Percentiles rank a stretch among this genome's conserved stretches.
Evolutionary conservation across 2,113 vertebrate genomes (phyloP).

Genomic region (Alectura lathami): DNA sequence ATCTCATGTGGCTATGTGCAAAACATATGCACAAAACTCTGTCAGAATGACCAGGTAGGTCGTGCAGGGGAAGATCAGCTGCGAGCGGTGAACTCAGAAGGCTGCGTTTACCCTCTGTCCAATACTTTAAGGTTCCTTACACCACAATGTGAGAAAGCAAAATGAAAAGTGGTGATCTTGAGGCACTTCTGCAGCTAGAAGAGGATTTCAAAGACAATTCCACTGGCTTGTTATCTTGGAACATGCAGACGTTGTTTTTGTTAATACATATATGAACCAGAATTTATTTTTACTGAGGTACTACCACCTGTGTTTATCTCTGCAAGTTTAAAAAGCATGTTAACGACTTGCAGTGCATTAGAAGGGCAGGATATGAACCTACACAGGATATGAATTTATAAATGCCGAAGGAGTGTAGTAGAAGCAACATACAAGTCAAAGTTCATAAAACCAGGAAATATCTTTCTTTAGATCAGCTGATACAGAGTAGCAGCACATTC

Average conservation of each 20-base stretch:
- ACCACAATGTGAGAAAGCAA: not conserved
- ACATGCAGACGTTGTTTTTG: not conserved
- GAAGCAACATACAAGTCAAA: conserved; percentile 22
- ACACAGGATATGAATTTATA: conserved; percentile 43
- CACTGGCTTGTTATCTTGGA: not conserved
- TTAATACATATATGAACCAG: not conserved
- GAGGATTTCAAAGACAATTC: not conserved
- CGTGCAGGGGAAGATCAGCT: not conserved
- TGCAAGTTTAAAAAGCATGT: not conserved
- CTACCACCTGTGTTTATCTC: not conserved
- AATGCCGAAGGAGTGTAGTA: conserved; percentile 6
- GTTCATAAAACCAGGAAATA: conserved; percentile 21
- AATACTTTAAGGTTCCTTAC: not conserved
- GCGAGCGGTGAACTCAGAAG: not conserved
- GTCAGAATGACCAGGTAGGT: not conserved
- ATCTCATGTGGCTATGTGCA: not conserved
- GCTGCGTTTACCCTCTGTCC: not conserved
- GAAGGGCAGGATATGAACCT: conserved; percentile 3
- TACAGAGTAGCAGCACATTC: not conserved
- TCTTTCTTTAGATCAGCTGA: conserved; percentile 1
- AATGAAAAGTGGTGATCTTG: not conserved
- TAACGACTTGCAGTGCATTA: conserved; percentile 20
- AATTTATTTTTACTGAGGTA: not conserved
- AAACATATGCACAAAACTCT: not conserved
- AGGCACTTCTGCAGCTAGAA: not conserved